Base-by-base conservation (phyloP, 1,140 invertebrate genomes). In the Ceratitis capitata region DNA sequence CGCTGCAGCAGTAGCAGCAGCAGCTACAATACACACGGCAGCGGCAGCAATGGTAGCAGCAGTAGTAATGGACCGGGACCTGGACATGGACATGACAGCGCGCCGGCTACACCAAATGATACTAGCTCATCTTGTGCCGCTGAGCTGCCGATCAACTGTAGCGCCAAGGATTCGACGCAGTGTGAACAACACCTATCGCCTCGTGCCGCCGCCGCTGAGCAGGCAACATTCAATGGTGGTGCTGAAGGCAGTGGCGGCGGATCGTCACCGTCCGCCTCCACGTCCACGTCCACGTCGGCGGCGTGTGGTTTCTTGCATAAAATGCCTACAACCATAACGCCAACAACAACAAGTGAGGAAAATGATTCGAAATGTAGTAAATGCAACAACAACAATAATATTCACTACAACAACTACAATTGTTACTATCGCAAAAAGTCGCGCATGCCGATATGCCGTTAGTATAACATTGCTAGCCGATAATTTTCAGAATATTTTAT, bases 391-490 rank as follows among this genome's bases (percentile, higher is more conserved):
- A 90, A 90, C 83, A 91, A 89, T 51, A 91, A 91, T 85, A 89
- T 89, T 83, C 89, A 90, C 88, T 91, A 91, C 87, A 91, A 91
- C 87, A 91, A 91, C 85, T 91, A 91, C 83, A 91, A 91, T 88
- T 91, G 91, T 83, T 91, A 91, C 87, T 91, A 91, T 90, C 89
- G 91, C 86, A 91, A 91, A 89, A 91, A 91, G 87, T 89, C 90
- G 87, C 90, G 89, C 88, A 90, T 91, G 90, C 89, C 90, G 87
- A 91, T 91, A 89, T 91, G 90, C 89, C 90, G 90, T 91, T 91
- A 91, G 90, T 91, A 91, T 91, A 42, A 45, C 32, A 85, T 74
- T n/a, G n/a, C n/a, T n/a, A n/a, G n/a, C n/a, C 42, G 74, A 51
- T 2, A 14, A 42, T 14, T 82, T 58, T 82, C 82, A 29, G n/a